Conservation (phyloP, 1,140 invertebrate genomes). For the Aphaenogaster ashmeadi region DNA sequence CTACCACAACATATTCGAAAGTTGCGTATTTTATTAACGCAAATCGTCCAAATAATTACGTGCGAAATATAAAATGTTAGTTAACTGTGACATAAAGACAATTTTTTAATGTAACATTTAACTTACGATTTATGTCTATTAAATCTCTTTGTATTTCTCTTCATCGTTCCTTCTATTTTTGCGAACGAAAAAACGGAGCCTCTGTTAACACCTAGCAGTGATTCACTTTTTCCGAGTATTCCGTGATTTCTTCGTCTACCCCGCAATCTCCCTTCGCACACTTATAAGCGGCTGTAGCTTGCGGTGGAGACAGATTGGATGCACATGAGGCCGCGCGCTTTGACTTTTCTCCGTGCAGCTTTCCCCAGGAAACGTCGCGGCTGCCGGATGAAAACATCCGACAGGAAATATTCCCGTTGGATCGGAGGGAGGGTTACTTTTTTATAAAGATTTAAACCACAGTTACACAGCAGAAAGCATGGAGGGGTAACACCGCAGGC, state of each 20-base stretch:
- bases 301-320: conserved; percentile 67
- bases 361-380: conserved; percentile 61
- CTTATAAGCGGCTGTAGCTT: conserved; percentile 20
- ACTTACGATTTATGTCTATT: not conserved
- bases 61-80: not conserved
- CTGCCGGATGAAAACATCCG: conserved; percentile 71
- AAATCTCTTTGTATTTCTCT: not conserved
- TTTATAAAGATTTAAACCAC: conserved; percentile 44
- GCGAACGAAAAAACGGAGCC: not conserved
- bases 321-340: conserved; percentile 70
- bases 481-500: conserved; percentile 9
- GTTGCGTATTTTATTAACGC: not conserved
- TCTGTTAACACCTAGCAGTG: not conserved
- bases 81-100: not conserved
- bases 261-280: not conserved
- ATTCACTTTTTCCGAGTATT: conserved; percentile 45
- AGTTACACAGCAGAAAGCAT: not conserved
- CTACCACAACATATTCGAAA: not conserved
- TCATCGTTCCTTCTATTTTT: not conserved
- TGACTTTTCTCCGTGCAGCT: conserved; percentile 71
- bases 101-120: not conserved
- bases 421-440: conserved; percentile 45
- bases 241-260: not conserved
- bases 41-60: not conserved
- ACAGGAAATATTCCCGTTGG: conserved; percentile 72